Evolutionary conservation across 2,888 invertebrate species (phyloP).

Genomic region (Leptopilina myrica): DNA sequence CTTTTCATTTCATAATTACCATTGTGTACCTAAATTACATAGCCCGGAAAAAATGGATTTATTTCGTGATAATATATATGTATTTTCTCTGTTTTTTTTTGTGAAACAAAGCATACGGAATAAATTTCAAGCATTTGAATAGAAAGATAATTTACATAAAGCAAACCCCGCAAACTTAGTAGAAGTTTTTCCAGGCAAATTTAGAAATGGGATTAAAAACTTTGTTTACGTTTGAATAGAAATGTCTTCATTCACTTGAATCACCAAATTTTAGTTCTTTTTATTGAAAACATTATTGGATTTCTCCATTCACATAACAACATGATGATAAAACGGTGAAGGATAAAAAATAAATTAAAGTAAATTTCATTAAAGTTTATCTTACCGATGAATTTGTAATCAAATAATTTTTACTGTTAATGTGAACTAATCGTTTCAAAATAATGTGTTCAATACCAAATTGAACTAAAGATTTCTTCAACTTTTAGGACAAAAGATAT

Average conservation of each 20-base stretch:
- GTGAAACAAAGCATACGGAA: not conserved
- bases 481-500: not conserved
- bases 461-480: not conserved
- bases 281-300: slow-evolving; percentile 45
- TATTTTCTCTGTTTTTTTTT: not conserved
- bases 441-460: too few relatives aligned
- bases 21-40: too few relatives aligned
- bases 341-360: too few relatives aligned
- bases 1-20: too few relatives aligned
- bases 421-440: too few relatives aligned
- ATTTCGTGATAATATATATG: too few relatives aligned
- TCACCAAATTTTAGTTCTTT: not conserved
- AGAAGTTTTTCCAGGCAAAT: slow-evolving; percentile 11
- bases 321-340: too few relatives aligned
- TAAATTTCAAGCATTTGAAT: not conserved
- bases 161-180: not conserved
- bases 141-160: slow-evolving; percentile 6
- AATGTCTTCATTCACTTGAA: slow-evolving; percentile 11
- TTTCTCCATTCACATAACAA: slow-evolving; percentile 48
- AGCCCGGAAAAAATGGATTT: too few relatives aligned
- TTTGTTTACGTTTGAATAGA: slow-evolving; percentile 30
- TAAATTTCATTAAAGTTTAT: too few relatives aligned
- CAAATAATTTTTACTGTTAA: too few relatives aligned
- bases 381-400: too few relatives aligned
- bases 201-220: slow-evolving; percentile 10